Conservation (phyloP, 37 sponge, comb jelly and placozoan genomes). For the Beroe forskalii region DNA sequence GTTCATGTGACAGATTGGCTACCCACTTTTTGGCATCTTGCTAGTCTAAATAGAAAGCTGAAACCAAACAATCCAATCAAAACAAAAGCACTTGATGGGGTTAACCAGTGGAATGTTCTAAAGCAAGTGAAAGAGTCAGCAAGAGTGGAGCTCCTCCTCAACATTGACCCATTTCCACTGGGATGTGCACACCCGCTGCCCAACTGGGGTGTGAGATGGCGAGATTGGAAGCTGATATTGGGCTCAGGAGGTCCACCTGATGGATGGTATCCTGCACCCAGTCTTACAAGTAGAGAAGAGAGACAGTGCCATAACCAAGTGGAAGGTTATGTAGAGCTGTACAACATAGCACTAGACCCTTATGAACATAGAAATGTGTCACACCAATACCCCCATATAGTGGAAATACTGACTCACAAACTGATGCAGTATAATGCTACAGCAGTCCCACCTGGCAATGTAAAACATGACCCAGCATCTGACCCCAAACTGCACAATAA, state of each 20-base stretch:
- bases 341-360: constrained; percentile 6
- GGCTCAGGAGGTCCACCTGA: constrained; percentile 23
- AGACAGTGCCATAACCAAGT: background rate
- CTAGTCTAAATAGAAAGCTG: background rate
- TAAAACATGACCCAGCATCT: background rate
- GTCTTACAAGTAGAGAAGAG: background rate
- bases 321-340: background rate
- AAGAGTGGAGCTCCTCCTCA: background rate
- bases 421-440: constrained; percentile 6
- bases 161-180: constrained; percentile 10
- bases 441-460: background rate
- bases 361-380: background rate
- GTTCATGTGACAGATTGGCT: constrained; percentile 45
- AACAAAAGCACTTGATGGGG: constrained; percentile 13
- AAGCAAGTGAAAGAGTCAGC: background rate
- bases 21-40: constrained; percentile 40
- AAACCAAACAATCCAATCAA: constrained; percentile 17
- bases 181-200: background rate
- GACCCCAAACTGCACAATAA: background rate
- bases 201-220: background rate
- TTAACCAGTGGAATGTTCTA: background rate
- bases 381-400: background rate
- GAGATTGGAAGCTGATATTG: constrained; percentile 4
- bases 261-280: constrained; percentile 18
- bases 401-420: constrained; percentile 4